Base-by-base conservation (phyloP, 2,888 invertebrate species). In the Malthinus seriepunctatus region DNA sequence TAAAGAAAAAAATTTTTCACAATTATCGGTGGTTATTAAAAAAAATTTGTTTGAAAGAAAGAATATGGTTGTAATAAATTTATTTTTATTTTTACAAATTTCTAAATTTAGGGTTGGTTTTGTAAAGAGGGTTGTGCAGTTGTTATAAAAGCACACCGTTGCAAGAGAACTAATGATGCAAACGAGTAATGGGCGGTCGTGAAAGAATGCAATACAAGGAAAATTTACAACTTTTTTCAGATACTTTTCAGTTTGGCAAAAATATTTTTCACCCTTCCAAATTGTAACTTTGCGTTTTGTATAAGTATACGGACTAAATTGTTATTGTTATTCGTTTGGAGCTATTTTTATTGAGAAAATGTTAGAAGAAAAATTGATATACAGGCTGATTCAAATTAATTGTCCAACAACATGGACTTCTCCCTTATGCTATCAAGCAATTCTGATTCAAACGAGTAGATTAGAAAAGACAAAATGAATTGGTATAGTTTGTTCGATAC, bases 171-270 rank as follows among this genome's bases (percentile, higher is more conserved):
- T 63, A 63, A 64, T 60, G 60, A 59, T 34, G 50, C 54, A 46
- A 63, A 56, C 56, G 61, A 56, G 53, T 59, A 52, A 56, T 53
- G 55, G 23, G 11, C 23, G 59, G 56, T 44, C 64, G 64, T 64
- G 64, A 61, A 50, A 56, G 64, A 64, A 64, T 64, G 64, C 59
- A 38, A 42, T 48, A 61, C 42, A 53, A 53, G 44, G 42, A 32
- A 58, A 39, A 51, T 33, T 47, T 57, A 15, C 39, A 42, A 42
- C 15, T 15, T 42, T 38, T 38, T 11, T 42, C 38, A 8, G n/a
- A 5, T n/a, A 35, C 1, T 35, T 35, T 35, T 38, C 10, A 12
- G 12, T 38, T 39, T 15, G 39, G 9, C 14, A 14, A 39, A n/a
- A 8, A 14, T 35, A 9, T 6, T 35, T 9, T 35, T 8, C 14